phyloP scores from a whole-genome alignment of 2,888 invertebrate genomes.

The Myopa tessellatipennis region DNA sequence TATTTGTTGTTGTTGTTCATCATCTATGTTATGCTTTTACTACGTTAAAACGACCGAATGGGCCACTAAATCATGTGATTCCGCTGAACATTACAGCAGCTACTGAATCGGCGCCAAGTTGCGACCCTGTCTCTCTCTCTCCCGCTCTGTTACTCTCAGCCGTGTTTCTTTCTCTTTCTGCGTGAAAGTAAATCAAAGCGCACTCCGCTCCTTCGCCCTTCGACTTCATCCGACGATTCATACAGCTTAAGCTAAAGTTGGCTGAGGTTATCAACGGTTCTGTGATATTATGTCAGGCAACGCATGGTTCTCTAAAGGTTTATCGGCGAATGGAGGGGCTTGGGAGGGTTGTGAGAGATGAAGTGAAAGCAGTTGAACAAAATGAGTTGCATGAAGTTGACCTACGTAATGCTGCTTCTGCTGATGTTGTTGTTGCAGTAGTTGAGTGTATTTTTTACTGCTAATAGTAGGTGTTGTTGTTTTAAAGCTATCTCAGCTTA shows the following conservation, averaged over 20 bases:
- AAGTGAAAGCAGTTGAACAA: constrained; percentile 1
- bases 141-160: background rate
- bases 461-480: constrained; percentile 2
- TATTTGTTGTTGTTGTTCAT: background rate
- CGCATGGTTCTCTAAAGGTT: constrained; percentile 11
- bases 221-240: background rate
- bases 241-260: constrained; percentile 41
- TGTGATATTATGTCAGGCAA: constrained; percentile 33
- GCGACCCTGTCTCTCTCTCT: background rate
- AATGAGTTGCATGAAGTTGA: constrained; percentile 8
- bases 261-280: constrained; percentile 41
- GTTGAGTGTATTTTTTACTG: constrained; percentile 8
- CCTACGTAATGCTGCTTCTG: background rate
- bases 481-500: background rate
- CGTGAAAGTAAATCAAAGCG: background rate
- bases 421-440: background rate
- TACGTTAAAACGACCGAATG: background rate
- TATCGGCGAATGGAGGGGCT: no score
- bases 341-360: background rate
- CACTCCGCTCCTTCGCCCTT: constrained; percentile 17
- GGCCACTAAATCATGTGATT: constrained; percentile 19
- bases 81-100: constrained; percentile 33
- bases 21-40: background rate
- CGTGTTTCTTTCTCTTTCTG: no score
- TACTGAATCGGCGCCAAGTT: constrained; percentile 30